Evolutionary conservation across 2,113 vertebrate genomes (phyloP).

Genomic region (Pseudorectes ferrugineus): DNA sequence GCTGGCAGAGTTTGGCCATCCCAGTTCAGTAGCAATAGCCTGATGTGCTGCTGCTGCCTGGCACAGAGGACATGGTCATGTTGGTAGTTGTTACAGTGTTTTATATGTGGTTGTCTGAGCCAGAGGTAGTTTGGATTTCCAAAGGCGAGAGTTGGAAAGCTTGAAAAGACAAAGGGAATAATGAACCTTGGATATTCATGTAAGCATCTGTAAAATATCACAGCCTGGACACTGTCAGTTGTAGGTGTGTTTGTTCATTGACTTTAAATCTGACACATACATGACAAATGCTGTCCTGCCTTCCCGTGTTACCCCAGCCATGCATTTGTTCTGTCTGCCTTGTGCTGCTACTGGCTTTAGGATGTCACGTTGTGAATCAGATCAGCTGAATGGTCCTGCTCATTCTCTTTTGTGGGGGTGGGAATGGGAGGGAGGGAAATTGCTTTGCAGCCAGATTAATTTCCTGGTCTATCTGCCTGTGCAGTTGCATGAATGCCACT

Average conservation of each 20-base stretch:
- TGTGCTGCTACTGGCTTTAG: neutral
- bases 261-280: neutral
- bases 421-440: neutral
- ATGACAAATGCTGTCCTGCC: neutral
- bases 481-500: slow-evolving; percentile 12
- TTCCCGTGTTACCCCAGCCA: neutral
- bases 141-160: neutral
- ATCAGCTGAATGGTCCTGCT: neutral
- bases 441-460: slow-evolving; percentile 27
- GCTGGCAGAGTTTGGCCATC: neutral
- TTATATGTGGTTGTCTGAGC: neutral
- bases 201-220: neutral
- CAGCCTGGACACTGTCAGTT: neutral
- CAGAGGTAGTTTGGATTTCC: neutral
- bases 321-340: neutral
- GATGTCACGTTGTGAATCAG: neutral
- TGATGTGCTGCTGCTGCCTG: neutral
- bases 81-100: neutral
- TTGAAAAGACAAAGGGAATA: neutral
- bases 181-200: neutral
- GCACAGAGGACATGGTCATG: neutral
- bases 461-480: slow-evolving; percentile 20
- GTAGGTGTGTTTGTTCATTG: neutral
- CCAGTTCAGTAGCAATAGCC: neutral
- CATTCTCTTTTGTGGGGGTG: neutral